Evolutionary conservation across 2,888 invertebrate genomes (phyloP), one percentile per base, ranked within the genome.

Genomic region (Philereme transversata): DNA sequence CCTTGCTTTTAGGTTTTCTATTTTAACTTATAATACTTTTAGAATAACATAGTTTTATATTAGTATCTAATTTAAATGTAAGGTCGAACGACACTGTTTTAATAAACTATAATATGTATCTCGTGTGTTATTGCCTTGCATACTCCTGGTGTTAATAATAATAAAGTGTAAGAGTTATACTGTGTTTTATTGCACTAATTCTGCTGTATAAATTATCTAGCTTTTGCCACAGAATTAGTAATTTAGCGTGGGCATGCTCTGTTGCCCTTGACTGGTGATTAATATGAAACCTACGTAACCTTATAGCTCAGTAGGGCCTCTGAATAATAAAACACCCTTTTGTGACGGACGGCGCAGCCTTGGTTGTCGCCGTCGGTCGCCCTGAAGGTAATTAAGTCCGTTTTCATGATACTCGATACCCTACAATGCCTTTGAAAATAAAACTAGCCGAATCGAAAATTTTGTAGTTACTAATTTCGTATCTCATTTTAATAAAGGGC

Each of bases 141-240:
- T 72, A 71, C 69, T 72, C 73, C 72, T 78, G 76, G 68, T 79
- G 75, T 78, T 78, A 85, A 87, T 88, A 88, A 88, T 78, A 85
- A 88, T 88, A 88, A 88, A 87, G 69, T 76, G 72, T 77, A 77
- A 74, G 66, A 78, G 76, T 57, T 60, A 62, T 79, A 78, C 75
- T 70, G 60, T 75, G 83, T 90, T 90, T 90, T 87, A 88, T 90
- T 90, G 76, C 76, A 80, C 82, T 77, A 78, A 75, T 77, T 77
- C 67, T 58, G 78, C 84, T 86, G 83, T 84, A 82, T 83, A 22
- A 22, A 22, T 22, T 22, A 82, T 67, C 60, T 75, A 44, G 72
- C 69, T 75, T 71, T 65, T 60, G 65, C 64, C 62, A 68, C 66
- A 69, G 51, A 60, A 59, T 64, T 46, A 45, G 51, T 51, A 8